phyloP scores from a whole-genome alignment of 2,888 invertebrate species.

The Melanargia galathea region DNA sequence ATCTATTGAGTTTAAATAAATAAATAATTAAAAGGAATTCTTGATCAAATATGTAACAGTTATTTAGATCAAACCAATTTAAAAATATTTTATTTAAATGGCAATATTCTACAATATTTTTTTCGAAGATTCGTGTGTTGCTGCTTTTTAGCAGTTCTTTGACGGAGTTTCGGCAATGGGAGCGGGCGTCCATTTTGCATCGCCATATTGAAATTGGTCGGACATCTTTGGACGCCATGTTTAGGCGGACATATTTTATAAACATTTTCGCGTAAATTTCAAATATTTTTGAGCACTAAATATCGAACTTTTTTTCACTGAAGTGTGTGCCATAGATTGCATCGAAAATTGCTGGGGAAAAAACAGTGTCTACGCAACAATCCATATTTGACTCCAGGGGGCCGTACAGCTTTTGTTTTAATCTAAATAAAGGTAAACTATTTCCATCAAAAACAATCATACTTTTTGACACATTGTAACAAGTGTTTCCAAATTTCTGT shows the following conservation, averaged over 20 bases:
- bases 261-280: constrained; percentile 85
- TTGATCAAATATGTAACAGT: too few relatives aligned
- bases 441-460: constrained; percentile 72
- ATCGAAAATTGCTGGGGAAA: constrained; percentile 66
- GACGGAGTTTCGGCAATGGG: constrained; percentile 45
- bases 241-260: constrained; percentile 89
- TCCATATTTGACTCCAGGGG: constrained; percentile 75
- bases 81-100: constrained; percentile 45
- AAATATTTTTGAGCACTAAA: constrained; percentile 79
- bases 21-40: too few relatives aligned
- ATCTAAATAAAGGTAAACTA: constrained; percentile 82
- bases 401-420: constrained; percentile 78
- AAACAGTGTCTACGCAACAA: constrained; percentile 73
- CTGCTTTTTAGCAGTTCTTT: constrained; percentile 53
- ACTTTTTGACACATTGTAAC: constrained; percentile 79
- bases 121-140: constrained; percentile 32
- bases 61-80: not conserved
- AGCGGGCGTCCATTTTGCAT: constrained; percentile 81
- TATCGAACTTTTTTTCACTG: constrained; percentile 79
- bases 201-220: constrained; percentile 84
- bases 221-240: constrained; percentile 88
- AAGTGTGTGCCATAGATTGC: constrained; percentile 65
- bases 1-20: not conserved
- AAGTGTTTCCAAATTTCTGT: constrained; percentile 76
- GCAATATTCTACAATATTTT: constrained; percentile 45